Conservation (phyloP, 23 tunicate species). For the Halocynthia roretzi region DNA sequence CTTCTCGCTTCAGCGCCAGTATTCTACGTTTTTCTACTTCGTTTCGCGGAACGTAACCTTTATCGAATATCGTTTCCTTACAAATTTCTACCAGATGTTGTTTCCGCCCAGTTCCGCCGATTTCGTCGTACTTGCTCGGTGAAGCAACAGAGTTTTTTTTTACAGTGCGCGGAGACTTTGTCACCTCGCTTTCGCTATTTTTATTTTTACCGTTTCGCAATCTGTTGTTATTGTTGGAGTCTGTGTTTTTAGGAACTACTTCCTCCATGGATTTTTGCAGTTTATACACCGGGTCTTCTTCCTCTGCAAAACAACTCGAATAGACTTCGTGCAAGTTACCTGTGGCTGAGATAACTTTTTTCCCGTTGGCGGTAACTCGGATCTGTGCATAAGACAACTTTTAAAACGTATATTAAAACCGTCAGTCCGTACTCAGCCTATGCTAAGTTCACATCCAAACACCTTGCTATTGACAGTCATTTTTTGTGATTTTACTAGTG, state of each 20-base stretch:
- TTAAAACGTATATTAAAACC: neutral
- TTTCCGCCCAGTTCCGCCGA: neutral
- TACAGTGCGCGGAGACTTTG: neutral
- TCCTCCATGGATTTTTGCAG: slow-evolving; percentile 10
- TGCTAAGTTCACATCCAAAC: too few species aligned
- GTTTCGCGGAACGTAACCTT: neutral
- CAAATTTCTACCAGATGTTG: slow-evolving; percentile 1
- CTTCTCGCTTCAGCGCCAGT: slow-evolving; percentile 5
- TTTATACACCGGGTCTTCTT: neutral
- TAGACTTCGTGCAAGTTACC: slow-evolving; percentile 11
- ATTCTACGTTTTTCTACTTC: slow-evolving; percentile 9
- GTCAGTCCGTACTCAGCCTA: too few species aligned
- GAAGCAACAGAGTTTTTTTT: neutral
- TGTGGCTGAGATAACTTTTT: neutral
- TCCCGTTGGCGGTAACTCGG: neutral
- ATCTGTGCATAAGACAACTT: neutral
- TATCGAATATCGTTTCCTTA: neutral
- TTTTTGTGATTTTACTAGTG: neutral
- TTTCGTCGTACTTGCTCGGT: neutral
- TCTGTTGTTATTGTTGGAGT: neutral
- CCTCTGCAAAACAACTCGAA: neutral
- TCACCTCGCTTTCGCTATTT: neutral
- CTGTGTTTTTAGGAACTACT: neutral
- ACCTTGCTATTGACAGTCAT: too few species aligned
- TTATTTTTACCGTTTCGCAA: neutral